These are phyloP conservation scores for Cardiocondyla obscurior DNA, from an alignment of 1,140 invertebrate genomes.

Conservation along the genomic window DNA sequence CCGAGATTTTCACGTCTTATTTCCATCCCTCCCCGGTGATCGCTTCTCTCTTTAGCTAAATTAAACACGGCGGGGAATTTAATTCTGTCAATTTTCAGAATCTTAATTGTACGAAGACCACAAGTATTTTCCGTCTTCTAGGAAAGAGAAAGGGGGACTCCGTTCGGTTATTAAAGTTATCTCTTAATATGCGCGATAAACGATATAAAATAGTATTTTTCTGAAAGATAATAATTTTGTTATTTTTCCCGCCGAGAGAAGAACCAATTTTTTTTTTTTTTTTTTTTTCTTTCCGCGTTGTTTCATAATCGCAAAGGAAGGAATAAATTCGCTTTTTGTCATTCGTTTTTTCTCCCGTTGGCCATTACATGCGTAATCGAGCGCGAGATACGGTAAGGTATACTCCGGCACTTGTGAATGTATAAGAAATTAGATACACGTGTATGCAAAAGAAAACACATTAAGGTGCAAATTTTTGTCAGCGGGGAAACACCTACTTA, in stretches of 20 bases:
- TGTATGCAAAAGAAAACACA: constrained; percentile 47
- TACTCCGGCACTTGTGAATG: constrained; percentile 36
- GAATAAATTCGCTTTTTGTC: constrained; percentile 30
- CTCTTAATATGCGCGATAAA: neutral
- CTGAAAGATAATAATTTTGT: neutral
- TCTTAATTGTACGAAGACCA: neutral
- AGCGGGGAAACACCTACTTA: constrained; percentile 32
- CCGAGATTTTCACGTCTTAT: constrained; percentile 19
- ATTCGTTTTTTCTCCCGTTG: neutral
- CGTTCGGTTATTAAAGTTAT: neutral
- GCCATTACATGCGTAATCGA: constrained; percentile 45
- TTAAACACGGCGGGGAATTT: neutral
- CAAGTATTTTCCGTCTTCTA: neutral
- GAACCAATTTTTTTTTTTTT: constrained; percentile 4
- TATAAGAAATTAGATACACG: constrained; percentile 52
- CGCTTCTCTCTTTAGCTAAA: neutral
- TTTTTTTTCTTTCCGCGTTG: no score
- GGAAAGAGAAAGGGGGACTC: neutral
- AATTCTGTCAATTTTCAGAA: neutral
- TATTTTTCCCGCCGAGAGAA: neutral
- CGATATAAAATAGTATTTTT: neutral
- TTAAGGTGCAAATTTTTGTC: constrained; percentile 50
- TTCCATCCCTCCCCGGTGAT: neutral
- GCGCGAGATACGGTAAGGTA: constrained; percentile 43
- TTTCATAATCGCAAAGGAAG: neutral